phyloP scores from a whole-genome alignment of 2,888 invertebrate genomes.

The Drosophila melanosoma region DNA sequence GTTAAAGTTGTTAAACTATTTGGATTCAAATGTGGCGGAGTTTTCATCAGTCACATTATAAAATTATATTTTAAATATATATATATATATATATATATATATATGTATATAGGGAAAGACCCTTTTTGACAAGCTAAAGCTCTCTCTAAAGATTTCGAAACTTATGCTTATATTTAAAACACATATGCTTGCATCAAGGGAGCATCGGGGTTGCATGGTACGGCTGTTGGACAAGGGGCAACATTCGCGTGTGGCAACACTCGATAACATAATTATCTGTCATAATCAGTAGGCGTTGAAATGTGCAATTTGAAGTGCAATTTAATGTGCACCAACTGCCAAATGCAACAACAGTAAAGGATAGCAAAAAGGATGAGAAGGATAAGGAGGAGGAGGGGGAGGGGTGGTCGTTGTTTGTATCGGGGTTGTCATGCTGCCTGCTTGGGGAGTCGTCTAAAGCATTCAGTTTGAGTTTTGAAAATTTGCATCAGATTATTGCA shows the following conservation, averaged over 20 bases:
- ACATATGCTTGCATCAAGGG: conserved; percentile 2
- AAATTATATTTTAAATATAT: background rate
- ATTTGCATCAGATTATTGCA: conserved; percentile 82
- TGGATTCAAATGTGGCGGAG: background rate
- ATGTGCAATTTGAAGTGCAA: conserved; percentile 82
- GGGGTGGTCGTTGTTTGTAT: conserved; percentile 1
- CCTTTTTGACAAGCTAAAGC: background rate
- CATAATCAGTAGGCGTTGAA: conserved; percentile 83
- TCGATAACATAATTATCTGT: conserved; percentile 82
- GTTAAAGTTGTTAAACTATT: background rate
- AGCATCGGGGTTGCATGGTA: conserved; percentile 4
- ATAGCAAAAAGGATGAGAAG: conserved; percentile 22
- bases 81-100: no score
- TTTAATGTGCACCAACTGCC: conserved; percentile 72
- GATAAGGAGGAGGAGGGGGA: background rate
- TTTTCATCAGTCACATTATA: background rate
- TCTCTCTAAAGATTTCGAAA: background rate
- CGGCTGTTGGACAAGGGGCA: conserved; percentile 12
- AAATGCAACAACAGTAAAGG: conserved; percentile 35
- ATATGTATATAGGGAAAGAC: no score
- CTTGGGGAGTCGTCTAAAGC: conserved; percentile 53
- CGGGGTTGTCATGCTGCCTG: conserved; percentile 45
- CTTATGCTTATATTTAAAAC: background rate
- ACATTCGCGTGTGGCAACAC: conserved; percentile 69
- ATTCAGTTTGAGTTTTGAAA: conserved; percentile 76